phyloP scores from a whole-genome alignment of 2,888 invertebrate species.

The Gryllus longicercus region DNA sequence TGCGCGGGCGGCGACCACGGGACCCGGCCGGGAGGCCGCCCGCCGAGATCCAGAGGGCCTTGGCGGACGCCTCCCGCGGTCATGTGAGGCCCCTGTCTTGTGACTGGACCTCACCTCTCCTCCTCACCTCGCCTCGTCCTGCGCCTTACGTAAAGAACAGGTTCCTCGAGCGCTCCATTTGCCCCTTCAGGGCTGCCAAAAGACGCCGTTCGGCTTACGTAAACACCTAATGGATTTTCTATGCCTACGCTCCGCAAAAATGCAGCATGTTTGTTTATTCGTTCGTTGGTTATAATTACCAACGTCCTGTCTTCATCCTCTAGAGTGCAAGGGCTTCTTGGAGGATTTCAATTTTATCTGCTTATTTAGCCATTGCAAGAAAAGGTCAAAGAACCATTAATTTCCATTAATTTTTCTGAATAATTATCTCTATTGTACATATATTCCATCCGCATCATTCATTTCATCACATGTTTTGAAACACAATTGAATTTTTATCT shows the following conservation, averaged over 20 bases:
- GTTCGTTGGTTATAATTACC: too few species aligned
- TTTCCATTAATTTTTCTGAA: too few species aligned
- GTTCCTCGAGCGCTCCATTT: background rate
- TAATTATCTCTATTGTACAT: too few species aligned
- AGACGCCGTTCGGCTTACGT: background rate
- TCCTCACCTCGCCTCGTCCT: background rate
- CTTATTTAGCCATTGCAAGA: background rate
- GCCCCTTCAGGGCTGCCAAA: background rate
- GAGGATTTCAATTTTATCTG: background rate
- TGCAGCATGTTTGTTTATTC: too few species aligned
- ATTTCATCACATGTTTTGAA: too few species aligned
- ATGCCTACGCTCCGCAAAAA: too few species aligned
- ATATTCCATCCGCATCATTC: too few species aligned
- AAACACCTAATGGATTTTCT: background rate
- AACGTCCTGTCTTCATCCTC: too few species aligned
- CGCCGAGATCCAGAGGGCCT: background rate
- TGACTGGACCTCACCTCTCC: background rate
- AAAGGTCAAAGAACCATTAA: too few species aligned
- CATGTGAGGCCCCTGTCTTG: background rate
- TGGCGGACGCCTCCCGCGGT: background rate
- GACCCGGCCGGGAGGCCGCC: too few species aligned
- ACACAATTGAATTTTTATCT: too few species aligned
- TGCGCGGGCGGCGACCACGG: too few species aligned
- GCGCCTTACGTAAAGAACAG: conserved; percentile 3
- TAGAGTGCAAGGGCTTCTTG: background rate